A percentile compares a stretch with the other conserved stretches of the same genome.
These are phyloP conservation scores for Leptura quadrifasciata DNA, from an alignment of 2,888 invertebrate species.

Conservation along the genomic window DNA sequence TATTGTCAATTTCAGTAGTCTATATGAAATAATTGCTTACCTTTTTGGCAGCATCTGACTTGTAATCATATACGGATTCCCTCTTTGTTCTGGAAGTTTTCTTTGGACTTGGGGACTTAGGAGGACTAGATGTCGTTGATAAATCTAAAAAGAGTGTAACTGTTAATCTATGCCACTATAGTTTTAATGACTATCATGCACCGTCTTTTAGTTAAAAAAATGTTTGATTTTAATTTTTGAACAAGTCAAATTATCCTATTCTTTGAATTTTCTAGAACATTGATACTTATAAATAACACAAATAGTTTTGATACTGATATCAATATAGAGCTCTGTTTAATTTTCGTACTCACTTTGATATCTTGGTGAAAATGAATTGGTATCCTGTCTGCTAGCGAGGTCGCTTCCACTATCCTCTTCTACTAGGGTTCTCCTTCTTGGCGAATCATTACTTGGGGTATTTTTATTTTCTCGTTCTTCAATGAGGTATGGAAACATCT, in stretches of 20 bases:
- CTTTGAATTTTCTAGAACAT: too few species aligned
- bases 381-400: conserved; percentile 47
- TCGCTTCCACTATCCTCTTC: conserved; percentile 43
- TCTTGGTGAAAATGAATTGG: conserved; percentile 54
- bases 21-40: conserved; percentile 33
- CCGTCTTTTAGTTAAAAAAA: too few species aligned
- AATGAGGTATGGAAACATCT: conserved; percentile 68
- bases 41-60: conserved; percentile 79
- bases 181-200: too few species aligned
- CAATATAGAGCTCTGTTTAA: neutral
- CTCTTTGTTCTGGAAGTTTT: conserved; percentile 53
- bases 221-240: too few species aligned
- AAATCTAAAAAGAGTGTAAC: conserved; percentile 46
- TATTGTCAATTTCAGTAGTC: too few species aligned
- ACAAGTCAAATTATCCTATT: too few species aligned
- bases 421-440: conserved; percentile 51
- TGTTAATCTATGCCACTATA: too few species aligned
- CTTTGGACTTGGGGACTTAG: conserved; percentile 61
- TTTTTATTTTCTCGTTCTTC: conserved; percentile 61
- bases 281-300: too few species aligned
- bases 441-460: conserved; percentile 54
- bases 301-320: too few species aligned
- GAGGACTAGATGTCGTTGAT: conserved; percentile 60
- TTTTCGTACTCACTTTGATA: conserved; percentile 55
- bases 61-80: conserved; percentile 65